phyloP scores from a whole-genome alignment of 2,888 invertebrate species.

The Diarsia rubi region DNA sequence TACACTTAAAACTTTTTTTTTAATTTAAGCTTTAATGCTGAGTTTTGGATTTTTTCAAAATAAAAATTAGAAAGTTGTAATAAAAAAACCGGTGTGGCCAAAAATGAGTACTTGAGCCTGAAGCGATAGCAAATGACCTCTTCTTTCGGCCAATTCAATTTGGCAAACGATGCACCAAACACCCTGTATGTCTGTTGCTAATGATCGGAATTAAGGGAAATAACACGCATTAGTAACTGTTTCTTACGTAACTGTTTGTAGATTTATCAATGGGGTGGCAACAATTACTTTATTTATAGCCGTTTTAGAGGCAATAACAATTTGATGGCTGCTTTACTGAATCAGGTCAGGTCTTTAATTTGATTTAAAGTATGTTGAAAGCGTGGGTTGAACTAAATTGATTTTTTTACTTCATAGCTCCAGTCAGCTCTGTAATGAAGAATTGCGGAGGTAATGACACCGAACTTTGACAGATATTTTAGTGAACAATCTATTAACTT shows the following conservation, averaged over 20 bases:
- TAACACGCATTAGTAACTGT: slow-evolving; percentile 45
- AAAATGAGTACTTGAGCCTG: no score
- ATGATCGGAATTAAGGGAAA: slow-evolving; percentile 62
- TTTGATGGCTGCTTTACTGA: slow-evolving; percentile 33
- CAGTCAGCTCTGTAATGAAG: background rate
- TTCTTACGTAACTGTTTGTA: slow-evolving; percentile 25
- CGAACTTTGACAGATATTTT: background rate
- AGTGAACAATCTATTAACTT: background rate
- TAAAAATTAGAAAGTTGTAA: no score
- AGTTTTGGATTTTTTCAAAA: no score
- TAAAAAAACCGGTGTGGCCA: no score
- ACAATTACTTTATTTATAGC: slow-evolving; percentile 34
- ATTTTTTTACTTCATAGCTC: background rate
- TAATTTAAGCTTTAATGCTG: no score
- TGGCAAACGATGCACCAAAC: no score
- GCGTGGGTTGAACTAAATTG: background rate
- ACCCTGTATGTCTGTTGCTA: slow-evolving; percentile 52
- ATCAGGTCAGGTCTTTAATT: slow-evolving; percentile 18
- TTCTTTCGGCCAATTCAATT: no score
- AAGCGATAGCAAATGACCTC: no score
- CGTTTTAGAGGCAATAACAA: slow-evolving; percentile 34
- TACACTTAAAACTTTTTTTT: no score
- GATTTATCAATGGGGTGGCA: slow-evolving; percentile 33
- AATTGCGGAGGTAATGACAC: background rate
- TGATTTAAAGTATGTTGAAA: slow-evolving; percentile 18